Evolutionary conservation across 2,797 vertebrate genomes (phyloP), one percentile per base, ranked within the genome.

Genomic region (Apogon talboti): DNA sequence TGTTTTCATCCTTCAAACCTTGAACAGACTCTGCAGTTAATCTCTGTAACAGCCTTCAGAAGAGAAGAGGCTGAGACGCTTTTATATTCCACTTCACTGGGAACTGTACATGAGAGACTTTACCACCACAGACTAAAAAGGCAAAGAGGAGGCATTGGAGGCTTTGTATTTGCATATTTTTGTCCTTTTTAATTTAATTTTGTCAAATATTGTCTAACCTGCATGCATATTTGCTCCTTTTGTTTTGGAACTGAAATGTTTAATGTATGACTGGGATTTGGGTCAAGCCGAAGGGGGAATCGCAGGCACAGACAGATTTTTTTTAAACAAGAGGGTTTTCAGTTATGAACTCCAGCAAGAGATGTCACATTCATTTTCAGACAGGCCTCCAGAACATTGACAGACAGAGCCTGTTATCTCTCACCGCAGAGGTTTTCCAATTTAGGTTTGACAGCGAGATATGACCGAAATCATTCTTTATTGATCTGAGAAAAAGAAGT

Each of bases 321-420:
- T n/a, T 59, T n/a, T n/a, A 33, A 46, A 47, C 14, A 35, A 19
- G 0, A 8, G 4, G 3, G 1, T 61, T 59, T 61, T 68, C 44
- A 50, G 11, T 16, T 68, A 15, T n/a, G 66, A 46, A 66, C 55
- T 37, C 43, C 43, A 38, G 12, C 38, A 42, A 38, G 42, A 56
- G 38, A 66, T 66, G 6, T 46, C 4, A 54, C 57, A 57, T 61
- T 50, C 1, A 7, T 54, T 61, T 58, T 65, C 14, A 40, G 11
- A 35, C 13, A 53, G 37, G 41, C 33, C 40, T 0, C 11, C 10
- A 0, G 6, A 13, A 15, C 35, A 62, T 75, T 60, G 58, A 78
- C 62, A 47, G 30, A 15, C 43, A 14, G 47, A 65, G 61, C 12
- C 19, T 68, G 50, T 76, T 78, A 66, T 68, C 59, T 67, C 14